Percentiles rank a stretch among this genome's conserved stretches.
Evolutionary conservation across 2,888 invertebrate genomes (phyloP).

Genomic region (Fragum sueziense): DNA sequence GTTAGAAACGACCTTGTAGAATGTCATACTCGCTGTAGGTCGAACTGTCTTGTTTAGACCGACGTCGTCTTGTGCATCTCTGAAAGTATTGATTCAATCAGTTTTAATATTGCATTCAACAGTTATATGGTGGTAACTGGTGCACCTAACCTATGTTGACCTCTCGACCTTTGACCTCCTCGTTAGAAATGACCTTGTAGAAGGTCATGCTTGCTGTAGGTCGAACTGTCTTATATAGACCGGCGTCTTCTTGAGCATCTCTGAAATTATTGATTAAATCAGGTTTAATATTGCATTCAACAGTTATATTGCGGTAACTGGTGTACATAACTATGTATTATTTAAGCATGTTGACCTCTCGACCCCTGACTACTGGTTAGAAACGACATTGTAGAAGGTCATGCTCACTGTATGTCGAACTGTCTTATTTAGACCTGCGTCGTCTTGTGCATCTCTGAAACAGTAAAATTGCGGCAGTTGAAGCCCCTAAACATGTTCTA

Average conservation of each 20-base stretch:
- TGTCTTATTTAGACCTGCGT: slow-evolving; percentile 53
- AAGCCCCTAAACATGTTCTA: no score
- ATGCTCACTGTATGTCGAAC: slow-evolving; percentile 54
- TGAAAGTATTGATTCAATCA: no score
- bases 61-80: slow-evolving; percentile 54
- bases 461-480: no score
- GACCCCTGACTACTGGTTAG: slow-evolving; percentile 59
- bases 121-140: no score
- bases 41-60: slow-evolving; percentile 58
- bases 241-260: slow-evolving; percentile 52
- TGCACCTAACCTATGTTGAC: no score
- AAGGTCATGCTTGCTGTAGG: slow-evolving; percentile 59
- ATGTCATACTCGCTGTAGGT: slow-evolving; percentile 58
- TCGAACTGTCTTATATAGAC: slow-evolving; percentile 56
- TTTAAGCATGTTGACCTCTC: slow-evolving; percentile 61
- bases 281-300: no score
- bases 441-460: slow-evolving; percentile 59
- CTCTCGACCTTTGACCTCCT: slow-evolving; percentile 53
- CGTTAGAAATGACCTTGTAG: slow-evolving; percentile 59
- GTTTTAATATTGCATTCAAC: no score
- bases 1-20: slow-evolving; percentile 60
- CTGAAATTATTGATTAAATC: no score
- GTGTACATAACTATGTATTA: no score
- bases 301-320: no score
- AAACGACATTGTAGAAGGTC: slow-evolving; percentile 59